Base-by-base conservation (phyloP, 2,113 vertebrate genomes). In the Brevimyrus niger region DNA sequence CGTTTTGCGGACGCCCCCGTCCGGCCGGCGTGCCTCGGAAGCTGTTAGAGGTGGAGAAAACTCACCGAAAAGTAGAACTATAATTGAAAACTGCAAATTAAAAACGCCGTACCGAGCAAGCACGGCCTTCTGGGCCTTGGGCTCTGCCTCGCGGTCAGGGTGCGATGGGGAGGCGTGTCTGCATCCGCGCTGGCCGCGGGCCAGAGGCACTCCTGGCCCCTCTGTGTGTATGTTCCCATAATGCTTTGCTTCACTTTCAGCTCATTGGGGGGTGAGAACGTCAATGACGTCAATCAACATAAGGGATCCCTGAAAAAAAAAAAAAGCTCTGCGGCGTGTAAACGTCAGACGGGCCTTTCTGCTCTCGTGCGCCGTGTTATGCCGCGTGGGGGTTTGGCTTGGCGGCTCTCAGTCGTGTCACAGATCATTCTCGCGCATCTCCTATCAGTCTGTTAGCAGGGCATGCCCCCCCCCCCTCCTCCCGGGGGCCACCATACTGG, bases 371-470 rank as follows among this genome's bases (percentile, higher is more conserved):
- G 55, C 19, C 19, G 19, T 44, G 88, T 65, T 27, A 27, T 84
- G 86, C 85, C n/a, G 13, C 83, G n/a, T 73, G 48, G 58, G 47
- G 87, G 55, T n/a, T 65, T 76, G 83, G 87, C 87, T 38, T 86
- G 46, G 46, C 35, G 55, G 89, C 82, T 65, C 73, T 42, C 65
- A 65, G 82, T 47, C 76, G 53, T 91, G 89, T 91, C 90, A 89
- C 88, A 90, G 88, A 91, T 92, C 87, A 92, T 92, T 92, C 90
- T 90, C 73, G 13, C 73, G 35, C 73, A 19, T 15, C 1, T 42
- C 73, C 73, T 69, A 27, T 69, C n/a, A 27, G 61, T 69, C 61
- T 27, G n/a, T 31, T 69, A 69, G 61, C 61, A 69, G n/a, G n/a
- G 61, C 1, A 27, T 10, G n/a, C n/a, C n/a, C 58, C n/a, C 51